These are phyloP conservation scores for Psammodynastes pulverulentus DNA, from an alignment of 2,113 vertebrate genomes.

Conservation along the genomic window DNA sequence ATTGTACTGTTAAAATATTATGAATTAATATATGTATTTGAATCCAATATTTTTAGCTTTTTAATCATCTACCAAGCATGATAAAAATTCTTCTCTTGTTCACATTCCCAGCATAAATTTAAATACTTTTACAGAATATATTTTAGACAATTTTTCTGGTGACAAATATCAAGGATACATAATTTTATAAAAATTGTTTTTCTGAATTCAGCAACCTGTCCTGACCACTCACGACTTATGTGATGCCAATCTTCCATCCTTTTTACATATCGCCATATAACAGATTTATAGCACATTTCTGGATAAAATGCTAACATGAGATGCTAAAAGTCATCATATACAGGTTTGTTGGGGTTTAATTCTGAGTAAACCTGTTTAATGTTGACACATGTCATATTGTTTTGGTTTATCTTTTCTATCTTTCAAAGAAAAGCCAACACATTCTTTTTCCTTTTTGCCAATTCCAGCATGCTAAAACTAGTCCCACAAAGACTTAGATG, in stretches of 20 bases:
- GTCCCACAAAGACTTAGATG: neutral
- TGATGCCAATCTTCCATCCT: neutral
- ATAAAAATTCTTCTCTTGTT: neutral
- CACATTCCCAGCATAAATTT: neutral
- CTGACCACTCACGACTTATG: neutral
- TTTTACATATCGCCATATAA: neutral
- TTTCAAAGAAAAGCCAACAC: neutral
- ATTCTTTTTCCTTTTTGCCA: neutral
- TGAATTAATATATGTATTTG: neutral
- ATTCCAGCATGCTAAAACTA: neutral
- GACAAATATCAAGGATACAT: neutral
- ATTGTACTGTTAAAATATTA: too few relatives aligned
- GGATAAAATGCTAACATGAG: neutral
- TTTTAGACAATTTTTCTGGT: neutral
- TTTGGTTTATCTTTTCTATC: neutral
- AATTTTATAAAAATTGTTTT: neutral
- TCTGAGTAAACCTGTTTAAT: neutral
- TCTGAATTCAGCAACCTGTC: neutral
- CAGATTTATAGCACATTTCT: neutral
- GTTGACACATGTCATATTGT: neutral
- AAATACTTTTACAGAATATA: neutral
- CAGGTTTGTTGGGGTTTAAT: neutral
- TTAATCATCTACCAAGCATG: neutral
- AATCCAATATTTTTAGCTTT: neutral
- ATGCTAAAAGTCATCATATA: neutral